A percentile compares a stretch with the other conserved stretches of the same genome.
Conservation (phyloP, 2,113 vertebrate species). For the Spea bombifrons region DNA sequence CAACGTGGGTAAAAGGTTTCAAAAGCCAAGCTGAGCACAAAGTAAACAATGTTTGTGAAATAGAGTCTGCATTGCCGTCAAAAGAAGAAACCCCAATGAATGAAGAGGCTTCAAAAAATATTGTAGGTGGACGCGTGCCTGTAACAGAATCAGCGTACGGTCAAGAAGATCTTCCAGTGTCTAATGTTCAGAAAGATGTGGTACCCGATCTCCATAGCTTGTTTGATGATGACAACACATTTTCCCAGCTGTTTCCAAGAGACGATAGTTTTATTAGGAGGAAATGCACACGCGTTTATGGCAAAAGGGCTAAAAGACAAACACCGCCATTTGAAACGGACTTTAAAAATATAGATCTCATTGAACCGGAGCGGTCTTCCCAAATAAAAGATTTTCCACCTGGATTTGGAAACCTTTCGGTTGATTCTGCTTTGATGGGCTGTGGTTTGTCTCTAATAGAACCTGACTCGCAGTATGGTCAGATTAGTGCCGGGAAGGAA, state of each 20-base stretch:
- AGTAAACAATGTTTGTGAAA: slow-evolving; percentile 4
- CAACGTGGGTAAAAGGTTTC: slow-evolving; percentile 17
- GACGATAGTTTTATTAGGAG: slow-evolving; percentile 75
- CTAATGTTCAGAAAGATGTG: slow-evolving; percentile 29
- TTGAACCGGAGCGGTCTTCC: slow-evolving; percentile 41
- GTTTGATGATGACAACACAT: slow-evolving; percentile 80
- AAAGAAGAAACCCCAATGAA: not conserved
- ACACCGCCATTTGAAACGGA: not conserved
- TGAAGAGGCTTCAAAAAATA: not conserved
- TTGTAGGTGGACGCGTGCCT: fast-evolving
- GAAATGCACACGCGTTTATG: slow-evolving; percentile 83
- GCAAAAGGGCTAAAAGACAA: slow-evolving; percentile 78
- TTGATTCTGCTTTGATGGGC: slow-evolving; percentile 73
- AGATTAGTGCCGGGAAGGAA: slow-evolving; percentile 29
- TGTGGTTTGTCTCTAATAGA: slow-evolving; percentile 53
- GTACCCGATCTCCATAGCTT: slow-evolving; percentile 64
- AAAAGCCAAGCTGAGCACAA: slow-evolving; percentile 36
- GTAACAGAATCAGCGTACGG: not conserved
- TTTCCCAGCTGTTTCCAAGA: slow-evolving; percentile 84
- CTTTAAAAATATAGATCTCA: fast-evolving
- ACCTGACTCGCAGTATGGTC: slow-evolving; percentile 34
- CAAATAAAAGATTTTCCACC: slow-evolving; percentile 67
- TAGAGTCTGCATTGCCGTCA: not conserved
- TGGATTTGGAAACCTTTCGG: slow-evolving; percentile 75
- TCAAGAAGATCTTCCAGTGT: fast-evolving